Percentiles rank a stretch among this genome's conserved stretches.
These are phyloP conservation scores for Gymnoscopelus braueri DNA, from an alignment of 2,797 vertebrate genomes.

Conservation along the genomic window DNA sequence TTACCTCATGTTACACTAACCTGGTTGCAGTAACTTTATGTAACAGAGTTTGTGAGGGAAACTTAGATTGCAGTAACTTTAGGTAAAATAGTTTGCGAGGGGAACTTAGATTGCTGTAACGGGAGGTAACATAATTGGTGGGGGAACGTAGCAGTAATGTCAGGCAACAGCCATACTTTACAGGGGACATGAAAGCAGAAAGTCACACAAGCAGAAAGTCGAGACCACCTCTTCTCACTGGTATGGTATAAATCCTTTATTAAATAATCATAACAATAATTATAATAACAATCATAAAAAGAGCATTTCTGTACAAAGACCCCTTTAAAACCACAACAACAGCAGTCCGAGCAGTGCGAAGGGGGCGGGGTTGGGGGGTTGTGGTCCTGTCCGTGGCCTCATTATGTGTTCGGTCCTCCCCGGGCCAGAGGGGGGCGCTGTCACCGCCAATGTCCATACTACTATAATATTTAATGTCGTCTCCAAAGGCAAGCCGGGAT, in stretches of 20 bases:
- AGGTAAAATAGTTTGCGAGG: too few species aligned
- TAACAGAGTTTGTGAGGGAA: too few species aligned
- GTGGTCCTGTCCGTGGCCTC: slow-evolving; percentile 45
- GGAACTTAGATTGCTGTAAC: too few species aligned
- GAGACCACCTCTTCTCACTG: not conserved
- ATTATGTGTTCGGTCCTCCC: slow-evolving; percentile 70
- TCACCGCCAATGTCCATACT: slow-evolving; percentile 48
- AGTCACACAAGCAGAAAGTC: not conserved
- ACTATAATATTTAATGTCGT: slow-evolving; percentile 76
- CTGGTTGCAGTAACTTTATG: too few species aligned
- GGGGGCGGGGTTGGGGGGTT: slow-evolving; percentile 9
- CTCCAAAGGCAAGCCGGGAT: slow-evolving; percentile 86
- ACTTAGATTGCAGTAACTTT: too few species aligned
- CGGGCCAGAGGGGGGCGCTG: slow-evolving; percentile 75
- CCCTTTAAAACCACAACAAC: slow-evolving; percentile 83
- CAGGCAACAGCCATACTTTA: too few species aligned
- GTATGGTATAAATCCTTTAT: slow-evolving; percentile 92
- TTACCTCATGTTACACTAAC: too few species aligned
- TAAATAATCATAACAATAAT: slow-evolving; percentile 91
- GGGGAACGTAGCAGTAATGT: too few species aligned
- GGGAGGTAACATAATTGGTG: too few species aligned
- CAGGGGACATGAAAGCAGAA: too few species aligned
- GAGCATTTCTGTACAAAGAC: slow-evolving; percentile 85
- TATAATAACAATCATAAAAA: slow-evolving; percentile 87
- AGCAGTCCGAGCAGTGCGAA: slow-evolving; percentile 83